Evolutionary conservation across 1,140 invertebrate species (phyloP).

Genomic region (Solenopsis fugax): DNA sequence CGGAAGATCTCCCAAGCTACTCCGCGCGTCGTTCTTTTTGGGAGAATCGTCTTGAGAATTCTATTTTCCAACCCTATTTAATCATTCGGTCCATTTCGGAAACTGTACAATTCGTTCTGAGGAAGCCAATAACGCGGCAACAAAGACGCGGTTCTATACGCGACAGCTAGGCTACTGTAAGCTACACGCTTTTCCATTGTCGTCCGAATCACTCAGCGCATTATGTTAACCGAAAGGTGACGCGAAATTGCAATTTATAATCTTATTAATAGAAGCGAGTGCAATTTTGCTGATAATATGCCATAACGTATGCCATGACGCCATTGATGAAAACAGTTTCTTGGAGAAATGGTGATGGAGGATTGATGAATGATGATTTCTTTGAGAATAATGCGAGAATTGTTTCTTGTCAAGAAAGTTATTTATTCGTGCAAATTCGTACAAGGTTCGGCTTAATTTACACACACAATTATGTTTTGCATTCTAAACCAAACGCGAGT

Average conservation of each 20-base stretch:
- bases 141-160: background rate
- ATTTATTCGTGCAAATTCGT: slow-evolving; percentile 28
- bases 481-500: background rate
- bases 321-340: background rate
- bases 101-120: background rate
- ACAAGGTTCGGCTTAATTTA: slow-evolving; percentile 52
- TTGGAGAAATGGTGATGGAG: too few species aligned
- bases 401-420: slow-evolving; percentile 24
- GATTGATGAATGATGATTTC: background rate
- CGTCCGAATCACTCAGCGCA: background rate
- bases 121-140: background rate
- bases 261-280: slow-evolving; percentile 32
- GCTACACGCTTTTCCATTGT: background rate
- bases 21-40: background rate
- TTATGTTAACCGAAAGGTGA: background rate
- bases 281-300: slow-evolving; percentile 39
- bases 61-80: background rate
- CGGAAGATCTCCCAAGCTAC: background rate
- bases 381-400: background rate
- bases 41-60: background rate
- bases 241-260: slow-evolving; percentile 43
- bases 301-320: background rate
- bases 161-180: background rate
- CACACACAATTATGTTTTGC: slow-evolving; percentile 36
- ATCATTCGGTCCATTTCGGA: slow-evolving; percentile 3